Conservation (phyloP, 2,888 invertebrate species). For the Noctua comes region DNA sequence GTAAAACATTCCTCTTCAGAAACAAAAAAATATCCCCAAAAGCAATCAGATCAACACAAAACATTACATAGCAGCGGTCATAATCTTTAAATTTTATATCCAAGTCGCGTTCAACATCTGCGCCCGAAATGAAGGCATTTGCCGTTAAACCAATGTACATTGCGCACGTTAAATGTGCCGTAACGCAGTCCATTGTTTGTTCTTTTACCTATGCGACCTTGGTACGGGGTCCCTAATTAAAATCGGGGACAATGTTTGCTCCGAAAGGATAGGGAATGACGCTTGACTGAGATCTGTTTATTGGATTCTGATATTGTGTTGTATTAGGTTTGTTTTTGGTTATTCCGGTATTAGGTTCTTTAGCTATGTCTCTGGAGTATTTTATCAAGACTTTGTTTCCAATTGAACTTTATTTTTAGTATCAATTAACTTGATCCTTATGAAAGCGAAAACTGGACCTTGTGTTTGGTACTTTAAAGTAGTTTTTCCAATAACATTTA, state of each 20-base stretch:
- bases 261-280: slow-evolving; percentile 41
- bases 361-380: not conserved
- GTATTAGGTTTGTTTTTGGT: slow-evolving; percentile 15
- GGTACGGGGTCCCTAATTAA: slow-evolving; percentile 59
- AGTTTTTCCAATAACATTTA: not conserved
- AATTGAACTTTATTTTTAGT: not conserved
- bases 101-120: slow-evolving; percentile 65
- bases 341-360: not conserved
- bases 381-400: not conserved
- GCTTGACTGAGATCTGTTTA: slow-evolving; percentile 49
- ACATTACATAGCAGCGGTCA: slow-evolving; percentile 55
- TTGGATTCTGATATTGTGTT: slow-evolving; percentile 31
- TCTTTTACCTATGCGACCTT: slow-evolving; percentile 61
- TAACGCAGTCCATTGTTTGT: slow-evolving; percentile 60
- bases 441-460: not conserved
- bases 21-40: slow-evolving; percentile 20
- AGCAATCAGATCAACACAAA: slow-evolving; percentile 46
- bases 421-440: not conserved
- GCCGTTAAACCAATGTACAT: slow-evolving; percentile 66
- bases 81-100: slow-evolving; percentile 69
- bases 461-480: not conserved
- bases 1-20: slow-evolving; percentile 1
- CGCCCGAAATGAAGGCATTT: slow-evolving; percentile 67
- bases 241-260: slow-evolving; percentile 58
- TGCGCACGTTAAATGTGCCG: slow-evolving; percentile 57